These are phyloP conservation scores for Rapana venosa DNA, from an alignment of 2,888 invertebrate species.

Conservation along the genomic window DNA sequence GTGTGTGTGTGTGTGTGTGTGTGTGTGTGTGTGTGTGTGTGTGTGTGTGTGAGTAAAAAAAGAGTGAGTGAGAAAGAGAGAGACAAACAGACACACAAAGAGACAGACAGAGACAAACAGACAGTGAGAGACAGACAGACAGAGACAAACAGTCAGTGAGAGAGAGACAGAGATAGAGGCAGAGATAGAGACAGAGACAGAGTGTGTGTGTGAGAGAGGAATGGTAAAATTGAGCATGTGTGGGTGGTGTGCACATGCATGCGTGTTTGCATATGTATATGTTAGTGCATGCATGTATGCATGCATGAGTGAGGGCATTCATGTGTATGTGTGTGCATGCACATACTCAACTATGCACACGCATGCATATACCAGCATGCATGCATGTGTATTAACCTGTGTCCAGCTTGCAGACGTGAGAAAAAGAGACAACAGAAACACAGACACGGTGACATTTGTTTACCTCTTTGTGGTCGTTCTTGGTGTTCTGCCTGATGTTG, in stretches of 20 bases:
- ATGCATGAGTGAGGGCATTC: too few relatives aligned
- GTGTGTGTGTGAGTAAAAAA: neutral
- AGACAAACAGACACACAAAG: neutral
- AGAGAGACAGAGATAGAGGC: neutral
- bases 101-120: neutral
- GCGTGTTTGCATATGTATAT: too few relatives aligned
- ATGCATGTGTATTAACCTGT: neutral
- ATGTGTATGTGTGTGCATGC: too few relatives aligned
- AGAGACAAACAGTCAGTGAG: neutral
- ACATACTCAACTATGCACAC: too few relatives aligned
- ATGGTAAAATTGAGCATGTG: too few relatives aligned
- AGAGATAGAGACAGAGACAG: too few relatives aligned
- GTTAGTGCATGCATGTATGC: too few relatives aligned
- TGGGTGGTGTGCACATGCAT: too few relatives aligned
- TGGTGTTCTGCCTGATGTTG: slow-evolving; percentile 66
- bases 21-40: neutral
- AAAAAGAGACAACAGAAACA: neutral
- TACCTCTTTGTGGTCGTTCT: slow-evolving; percentile 66
- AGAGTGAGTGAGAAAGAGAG: slow-evolving; percentile 13
- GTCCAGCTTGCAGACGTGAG: neutral
- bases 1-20: neutral
- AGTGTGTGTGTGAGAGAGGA: too few relatives aligned
- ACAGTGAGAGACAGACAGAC: neutral
- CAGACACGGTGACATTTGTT: neutral
- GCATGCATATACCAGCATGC: neutral